phyloP scores from a whole-genome alignment of 2,113 vertebrate genomes.

The Terrapene triunguis region DNA sequence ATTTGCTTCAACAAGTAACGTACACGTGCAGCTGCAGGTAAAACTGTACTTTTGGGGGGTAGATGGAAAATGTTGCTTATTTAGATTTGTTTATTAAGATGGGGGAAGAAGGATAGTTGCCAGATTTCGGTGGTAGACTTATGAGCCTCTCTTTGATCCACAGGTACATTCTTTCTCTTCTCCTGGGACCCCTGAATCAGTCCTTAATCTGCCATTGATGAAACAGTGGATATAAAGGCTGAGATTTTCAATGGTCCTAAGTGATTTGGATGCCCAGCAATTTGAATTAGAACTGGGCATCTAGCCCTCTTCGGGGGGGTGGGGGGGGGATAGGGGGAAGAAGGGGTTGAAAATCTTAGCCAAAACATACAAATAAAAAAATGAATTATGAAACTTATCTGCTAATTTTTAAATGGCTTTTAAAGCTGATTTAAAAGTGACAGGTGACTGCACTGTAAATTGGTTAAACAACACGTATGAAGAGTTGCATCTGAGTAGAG shows the following conservation, averaged over 20 bases:
- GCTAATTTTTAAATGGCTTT: neutral
- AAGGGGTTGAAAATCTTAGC: neutral
- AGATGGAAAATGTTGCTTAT: neutral
- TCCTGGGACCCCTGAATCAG: neutral
- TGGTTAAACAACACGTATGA: neutral
- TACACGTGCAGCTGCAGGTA: neutral
- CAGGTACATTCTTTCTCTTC: neutral
- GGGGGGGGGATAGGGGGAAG: neutral
- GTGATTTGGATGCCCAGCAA: neutral
- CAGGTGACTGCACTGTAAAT: neutral
- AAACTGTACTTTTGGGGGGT: neutral
- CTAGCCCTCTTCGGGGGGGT: neutral
- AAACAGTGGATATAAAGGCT: neutral
- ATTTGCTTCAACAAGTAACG: neutral
- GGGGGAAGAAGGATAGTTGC: neutral
- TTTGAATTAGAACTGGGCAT: neutral
- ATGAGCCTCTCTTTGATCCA: neutral
- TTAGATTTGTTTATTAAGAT: neutral
- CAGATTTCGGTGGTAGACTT: neutral
- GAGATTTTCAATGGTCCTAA: neutral
- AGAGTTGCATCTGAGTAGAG: neutral
- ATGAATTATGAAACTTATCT: neutral
- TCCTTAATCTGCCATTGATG: neutral
- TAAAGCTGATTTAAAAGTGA: neutral
- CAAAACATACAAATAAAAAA: neutral